Conservation (phyloP, 2,797 vertebrate species). For the Coluber constrictor region DNA sequence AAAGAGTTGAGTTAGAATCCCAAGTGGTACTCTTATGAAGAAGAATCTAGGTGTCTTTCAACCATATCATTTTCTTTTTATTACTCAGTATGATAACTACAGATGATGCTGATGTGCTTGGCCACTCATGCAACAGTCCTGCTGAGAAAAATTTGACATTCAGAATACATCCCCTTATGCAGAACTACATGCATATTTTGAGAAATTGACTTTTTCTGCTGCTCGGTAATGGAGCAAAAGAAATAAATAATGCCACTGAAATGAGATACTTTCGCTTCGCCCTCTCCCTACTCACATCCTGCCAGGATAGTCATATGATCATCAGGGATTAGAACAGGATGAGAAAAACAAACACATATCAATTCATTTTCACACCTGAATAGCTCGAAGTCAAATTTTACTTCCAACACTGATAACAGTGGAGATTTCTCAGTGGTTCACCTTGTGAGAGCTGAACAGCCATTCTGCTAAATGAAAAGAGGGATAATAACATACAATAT, state of each 20-base stretch:
- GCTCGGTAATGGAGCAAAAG: not conserved
- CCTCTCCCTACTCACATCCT: not conserved
- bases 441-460: not conserved
- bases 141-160: not conserved
- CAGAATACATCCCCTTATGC: not conserved
- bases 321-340: not conserved
- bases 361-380: conserved; percentile 21
- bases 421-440: not conserved
- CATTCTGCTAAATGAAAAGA: not conserved
- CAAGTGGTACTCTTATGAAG: not conserved
- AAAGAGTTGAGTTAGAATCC: not conserved
- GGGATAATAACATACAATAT: not conserved
- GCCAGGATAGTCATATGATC: not conserved
- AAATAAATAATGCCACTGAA: conserved; percentile 20
- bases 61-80: not conserved
- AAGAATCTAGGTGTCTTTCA: not conserved
- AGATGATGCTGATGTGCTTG: conserved; percentile 2
- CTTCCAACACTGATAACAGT: not conserved
- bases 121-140: not conserved
- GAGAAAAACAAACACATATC: conserved; percentile 21
- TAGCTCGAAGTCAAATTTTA: not conserved
- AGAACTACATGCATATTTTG: not conserved
- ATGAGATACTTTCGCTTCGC: not conserved
- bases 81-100: not conserved
- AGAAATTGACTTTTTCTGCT: not conserved